Percentiles rank a stretch among this genome's conserved stretches.
phyloP scores from a whole-genome alignment of 2,888 invertebrate genomes.

The Schizaphis graminum region DNA sequence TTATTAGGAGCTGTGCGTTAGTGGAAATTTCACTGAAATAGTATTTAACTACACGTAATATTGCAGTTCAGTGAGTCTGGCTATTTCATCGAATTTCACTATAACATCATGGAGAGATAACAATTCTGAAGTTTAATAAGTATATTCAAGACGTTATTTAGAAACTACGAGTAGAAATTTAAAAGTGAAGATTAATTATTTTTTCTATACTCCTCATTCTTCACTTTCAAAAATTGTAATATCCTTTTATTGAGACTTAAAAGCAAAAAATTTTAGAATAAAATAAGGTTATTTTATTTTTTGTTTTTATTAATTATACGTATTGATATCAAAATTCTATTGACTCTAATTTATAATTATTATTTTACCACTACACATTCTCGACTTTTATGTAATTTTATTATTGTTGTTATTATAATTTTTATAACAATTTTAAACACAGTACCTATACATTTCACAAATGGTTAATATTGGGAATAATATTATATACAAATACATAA shows the following conservation, averaged over 20 bases:
- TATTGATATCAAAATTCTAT: neutral
- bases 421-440: neutral
- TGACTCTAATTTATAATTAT: neutral
- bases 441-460: neutral
- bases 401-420: neutral
- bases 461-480: neutral
- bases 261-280: neutral
- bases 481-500: neutral
- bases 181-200: slow-evolving; percentile 17
- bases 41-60: neutral
- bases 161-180: neutral
- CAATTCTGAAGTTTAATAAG: neutral
- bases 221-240: neutral
- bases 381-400: neutral
- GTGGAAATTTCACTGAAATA: too few species aligned
- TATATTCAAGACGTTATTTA: neutral
- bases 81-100: neutral
- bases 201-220: neutral
- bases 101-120: neutral
- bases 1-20: too few species aligned
- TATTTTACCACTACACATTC: neutral
- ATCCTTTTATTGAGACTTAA: neutral
- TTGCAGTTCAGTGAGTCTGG: neutral
- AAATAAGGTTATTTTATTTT: neutral
- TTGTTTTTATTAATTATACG: neutral